These are phyloP conservation scores for Sarcophaga bullata DNA, from an alignment of 1,140 invertebrate genomes.

Conservation along the genomic window DNA sequence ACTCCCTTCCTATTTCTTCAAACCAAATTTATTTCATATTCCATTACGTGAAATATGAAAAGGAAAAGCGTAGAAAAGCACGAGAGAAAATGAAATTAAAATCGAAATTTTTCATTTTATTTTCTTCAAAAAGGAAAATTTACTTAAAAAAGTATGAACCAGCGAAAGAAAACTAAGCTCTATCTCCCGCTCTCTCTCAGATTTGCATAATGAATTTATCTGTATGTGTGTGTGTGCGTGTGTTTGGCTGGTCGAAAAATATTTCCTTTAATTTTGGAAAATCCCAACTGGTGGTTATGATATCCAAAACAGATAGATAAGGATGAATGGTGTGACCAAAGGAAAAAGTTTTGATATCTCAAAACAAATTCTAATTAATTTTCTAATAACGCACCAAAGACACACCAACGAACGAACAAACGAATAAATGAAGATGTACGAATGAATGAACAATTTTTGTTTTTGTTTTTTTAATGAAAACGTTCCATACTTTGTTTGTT, in stretches of 20 bases:
- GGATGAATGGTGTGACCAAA: slow-evolving; percentile 6
- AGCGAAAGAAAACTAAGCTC: not conserved
- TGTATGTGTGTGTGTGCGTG: not conserved
- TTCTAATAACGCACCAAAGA: slow-evolving; percentile 22
- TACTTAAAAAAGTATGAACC: slow-evolving; percentile 19
- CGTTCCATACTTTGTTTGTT: too few species aligned
- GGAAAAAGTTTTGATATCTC: slow-evolving; percentile 29
- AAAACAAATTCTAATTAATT: slow-evolving; percentile 41
- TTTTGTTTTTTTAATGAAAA: too few species aligned
- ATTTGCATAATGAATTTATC: slow-evolving; percentile 40
- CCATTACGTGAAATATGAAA: not conserved
- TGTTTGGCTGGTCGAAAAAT: not conserved
- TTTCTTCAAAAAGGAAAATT: slow-evolving; percentile 28
- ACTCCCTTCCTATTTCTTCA: not conserved
- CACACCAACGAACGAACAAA: too few species aligned
- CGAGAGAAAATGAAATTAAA: not conserved
- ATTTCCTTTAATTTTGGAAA: not conserved
- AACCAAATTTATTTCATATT: slow-evolving; percentile 5
- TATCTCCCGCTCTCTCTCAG: not conserved
- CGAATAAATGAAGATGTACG: too few species aligned
- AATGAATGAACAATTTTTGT: too few species aligned
- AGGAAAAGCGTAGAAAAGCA: too few species aligned
- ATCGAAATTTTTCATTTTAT: slow-evolving; percentile 17
- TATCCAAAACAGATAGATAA: not conserved
- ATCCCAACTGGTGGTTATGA: not conserved